phyloP scores from a whole-genome alignment of 2,113 vertebrate genomes.

The Ceyx melanurus region DNA sequence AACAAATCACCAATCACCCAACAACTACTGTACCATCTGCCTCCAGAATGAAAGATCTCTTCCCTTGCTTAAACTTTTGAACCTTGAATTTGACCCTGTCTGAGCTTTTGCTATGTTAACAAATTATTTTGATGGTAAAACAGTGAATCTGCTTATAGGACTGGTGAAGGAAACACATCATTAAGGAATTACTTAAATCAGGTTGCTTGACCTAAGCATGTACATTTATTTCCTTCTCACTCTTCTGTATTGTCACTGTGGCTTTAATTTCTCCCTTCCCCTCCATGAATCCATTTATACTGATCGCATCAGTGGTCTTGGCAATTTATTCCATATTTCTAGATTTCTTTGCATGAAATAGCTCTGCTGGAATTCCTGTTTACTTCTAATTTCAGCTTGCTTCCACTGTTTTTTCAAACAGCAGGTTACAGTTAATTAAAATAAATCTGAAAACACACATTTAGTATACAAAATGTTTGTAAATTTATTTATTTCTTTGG shows the following conservation, averaged over 20 bases:
- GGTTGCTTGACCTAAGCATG: constrained; percentile 11
- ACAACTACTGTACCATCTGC: background rate
- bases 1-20: constrained; percentile 38
- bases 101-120: background rate
- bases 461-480: constrained; percentile 25
- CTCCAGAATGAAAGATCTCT: background rate
- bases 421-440: constrained; percentile 68
- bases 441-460: constrained; percentile 47
- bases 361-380: constrained; percentile 68
- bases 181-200: constrained; percentile 31
- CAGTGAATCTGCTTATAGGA: constrained; percentile 9
- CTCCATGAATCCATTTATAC: constrained; percentile 32
- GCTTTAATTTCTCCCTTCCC: constrained; percentile 52
- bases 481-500: constrained; percentile 5
- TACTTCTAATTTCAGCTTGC: constrained; percentile 60
- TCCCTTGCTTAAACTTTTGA: background rate
- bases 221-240: constrained; percentile 11
- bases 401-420: constrained; percentile 29
- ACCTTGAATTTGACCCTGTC: constrained; percentile 19
- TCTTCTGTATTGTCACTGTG: background rate
- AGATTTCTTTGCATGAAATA: constrained; percentile 52
- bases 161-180: background rate
- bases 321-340: constrained; percentile 54
- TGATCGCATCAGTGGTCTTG: constrained; percentile 22
- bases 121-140: background rate